A percentile compares a stretch with the other conserved stretches of the same genome.
Evolutionary conservation across 2,888 invertebrate genomes (phyloP).

Genomic region (Slavum lentiscoides): DNA sequence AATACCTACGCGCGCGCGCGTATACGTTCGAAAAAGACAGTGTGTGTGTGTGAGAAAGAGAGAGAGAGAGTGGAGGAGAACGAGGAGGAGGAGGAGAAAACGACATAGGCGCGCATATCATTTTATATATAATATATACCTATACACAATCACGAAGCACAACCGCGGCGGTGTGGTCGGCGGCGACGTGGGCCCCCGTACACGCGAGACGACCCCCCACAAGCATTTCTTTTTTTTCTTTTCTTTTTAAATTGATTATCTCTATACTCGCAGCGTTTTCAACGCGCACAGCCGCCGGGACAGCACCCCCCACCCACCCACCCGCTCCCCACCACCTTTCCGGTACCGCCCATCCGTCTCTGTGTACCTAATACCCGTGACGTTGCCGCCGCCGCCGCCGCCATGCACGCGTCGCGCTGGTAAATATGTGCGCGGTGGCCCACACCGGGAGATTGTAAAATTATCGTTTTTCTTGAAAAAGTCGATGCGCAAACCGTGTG

Average conservation of each 20-base stretch:
- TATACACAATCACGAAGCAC: slow-evolving; percentile 29
- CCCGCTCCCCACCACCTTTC: not conserved
- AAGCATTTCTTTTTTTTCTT: not conserved
- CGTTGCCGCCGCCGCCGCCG: not conserved
- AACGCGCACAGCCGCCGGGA: slow-evolving; percentile 16
- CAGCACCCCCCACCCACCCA: not conserved
- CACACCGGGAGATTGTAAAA: no score
- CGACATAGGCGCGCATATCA: not conserved
- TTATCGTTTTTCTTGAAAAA: no score
- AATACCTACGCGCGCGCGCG: not conserved
- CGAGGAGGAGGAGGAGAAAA: not conserved
- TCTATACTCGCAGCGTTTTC: slow-evolving; percentile 32
- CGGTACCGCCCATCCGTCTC: not conserved
- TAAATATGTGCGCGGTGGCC: not conserved
- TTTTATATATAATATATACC: slow-evolving; percentile 2
- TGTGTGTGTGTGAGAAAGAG: not conserved
- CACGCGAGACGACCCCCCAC: slow-evolving; percentile 48
- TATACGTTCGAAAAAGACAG: no score
- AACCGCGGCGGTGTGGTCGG: slow-evolving; percentile 29
- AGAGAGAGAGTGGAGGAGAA: not conserved
- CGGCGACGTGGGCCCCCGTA: slow-evolving; percentile 29
- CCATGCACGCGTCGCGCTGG: not conserved
- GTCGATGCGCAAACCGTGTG: no score
- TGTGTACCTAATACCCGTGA: not conserved
- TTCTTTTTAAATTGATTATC: slow-evolving; percentile 50